phyloP scores from a whole-genome alignment of 1,140 invertebrate genomes.

The Sipha flava region DNA sequence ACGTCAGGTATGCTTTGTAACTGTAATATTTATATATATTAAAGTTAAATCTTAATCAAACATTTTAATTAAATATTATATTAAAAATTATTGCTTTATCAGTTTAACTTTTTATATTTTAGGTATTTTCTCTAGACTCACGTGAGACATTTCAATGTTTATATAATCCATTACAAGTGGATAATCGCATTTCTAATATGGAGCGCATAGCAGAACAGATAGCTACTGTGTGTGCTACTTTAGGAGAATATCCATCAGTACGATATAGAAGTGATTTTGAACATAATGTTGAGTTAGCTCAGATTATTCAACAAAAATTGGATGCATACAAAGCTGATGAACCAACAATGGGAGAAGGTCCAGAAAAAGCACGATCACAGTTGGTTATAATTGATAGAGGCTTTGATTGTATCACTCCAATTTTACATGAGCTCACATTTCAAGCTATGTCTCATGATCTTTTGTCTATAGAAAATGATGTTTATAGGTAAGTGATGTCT shows the following conservation, averaged over 20 bases:
- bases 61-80: too few relatives aligned
- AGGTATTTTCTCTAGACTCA: conserved; percentile 96
- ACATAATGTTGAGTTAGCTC: conserved; percentile 90
- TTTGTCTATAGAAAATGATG: conserved; percentile 96
- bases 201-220: conserved; percentile 95
- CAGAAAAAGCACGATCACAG: conserved; percentile 89
- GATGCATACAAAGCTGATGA: conserved; percentile 99
- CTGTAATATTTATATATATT: not conserved
- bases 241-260: conserved; percentile 97
- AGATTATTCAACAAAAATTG: conserved; percentile 94
- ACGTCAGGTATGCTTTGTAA: conserved; percentile 68
- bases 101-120: conserved; percentile 1
- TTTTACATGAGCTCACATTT: conserved; percentile 95
- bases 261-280: conserved; percentile 94
- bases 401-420: conserved; percentile 94
- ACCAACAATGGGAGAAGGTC: conserved; percentile 97
- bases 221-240: conserved; percentile 96
- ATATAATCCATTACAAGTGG: conserved; percentile 78
- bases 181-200: conserved; percentile 67
- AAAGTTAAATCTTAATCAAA: not conserved
- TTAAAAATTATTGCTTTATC: too few relatives aligned
- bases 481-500: conserved; percentile 69
- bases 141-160: conserved; percentile 92
- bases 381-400: conserved; percentile 93
- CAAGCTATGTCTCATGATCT: conserved; percentile 99